These are phyloP conservation scores for Microchrysa polita DNA, from an alignment of 2,888 invertebrate species.

Conservation along the genomic window DNA sequence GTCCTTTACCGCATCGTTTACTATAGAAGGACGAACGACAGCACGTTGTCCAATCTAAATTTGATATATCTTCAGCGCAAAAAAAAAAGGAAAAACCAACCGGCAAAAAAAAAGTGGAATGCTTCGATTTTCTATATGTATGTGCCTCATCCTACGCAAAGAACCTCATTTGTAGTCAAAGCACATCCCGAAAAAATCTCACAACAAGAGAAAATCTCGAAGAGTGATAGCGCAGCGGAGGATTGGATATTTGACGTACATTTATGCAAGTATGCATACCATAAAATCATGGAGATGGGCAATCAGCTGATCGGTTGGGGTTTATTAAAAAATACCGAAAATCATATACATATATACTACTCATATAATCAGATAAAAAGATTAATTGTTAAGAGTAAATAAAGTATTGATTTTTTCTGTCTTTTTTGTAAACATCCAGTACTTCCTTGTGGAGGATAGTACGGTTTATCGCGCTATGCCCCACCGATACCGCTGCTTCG, in stretches of 20 bases:
- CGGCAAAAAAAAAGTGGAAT: conserved; percentile 5
- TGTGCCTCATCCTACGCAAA: neutral
- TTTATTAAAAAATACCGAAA: too few relatives aligned
- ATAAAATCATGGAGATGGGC: too few relatives aligned
- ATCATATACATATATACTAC: too few relatives aligned
- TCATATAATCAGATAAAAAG: too few relatives aligned
- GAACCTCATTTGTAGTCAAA: conserved; percentile 41
- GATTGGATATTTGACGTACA: neutral
- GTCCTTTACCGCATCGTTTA: neutral
- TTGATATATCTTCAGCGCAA: conserved; percentile 16
- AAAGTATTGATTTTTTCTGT: too few relatives aligned
- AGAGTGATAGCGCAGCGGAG: conserved; percentile 11
- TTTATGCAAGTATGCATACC: too few relatives aligned
- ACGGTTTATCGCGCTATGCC: too few relatives aligned
- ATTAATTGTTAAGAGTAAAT: too few relatives aligned
- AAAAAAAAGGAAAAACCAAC: neutral
- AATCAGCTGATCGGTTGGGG: too few relatives aligned
- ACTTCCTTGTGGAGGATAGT: too few relatives aligned
- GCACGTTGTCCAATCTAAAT: conserved; percentile 27
- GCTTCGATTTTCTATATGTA: neutral
- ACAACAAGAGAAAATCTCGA: conserved; percentile 33
- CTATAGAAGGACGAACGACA: conserved; percentile 2
- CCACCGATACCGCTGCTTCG: too few relatives aligned
- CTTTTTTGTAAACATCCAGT: too few relatives aligned
- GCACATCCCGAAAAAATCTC: conserved; percentile 23